Base-by-base conservation (phyloP, 2,113 vertebrate species). In the Cranoglanis bouderius region DNA sequence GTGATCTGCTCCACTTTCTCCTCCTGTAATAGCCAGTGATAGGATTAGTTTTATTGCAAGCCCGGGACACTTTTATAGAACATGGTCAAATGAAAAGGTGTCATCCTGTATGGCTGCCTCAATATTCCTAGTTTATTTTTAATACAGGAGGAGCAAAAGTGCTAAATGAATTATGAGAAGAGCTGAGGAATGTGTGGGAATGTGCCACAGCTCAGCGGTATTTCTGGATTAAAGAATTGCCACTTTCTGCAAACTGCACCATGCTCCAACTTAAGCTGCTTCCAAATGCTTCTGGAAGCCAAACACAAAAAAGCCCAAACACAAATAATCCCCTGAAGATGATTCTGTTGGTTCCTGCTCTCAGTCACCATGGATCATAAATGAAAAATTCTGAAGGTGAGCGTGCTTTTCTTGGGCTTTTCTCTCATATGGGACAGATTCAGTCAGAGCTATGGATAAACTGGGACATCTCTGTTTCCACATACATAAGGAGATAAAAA, bases 161-260 rank as follows among this genome's bases (percentile, higher is more conserved):
- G 57, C 38, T n/a, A 83, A 78, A 89, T 87, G 90, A 91, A 91
- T 88, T 89, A 90, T 88, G 67, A 87, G 38, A 65, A 65, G 21
- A 81, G 49, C 51, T 81, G 75, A 65, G n/a, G 88, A 88, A 87
- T 57, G 82, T 89, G 88, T 82, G 88, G 55, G 91, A 84, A 88
- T 8, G 53, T 51, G 67, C 57, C 84, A 85, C 85, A 88, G 40
- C 88, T 53, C 57, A 67, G 74, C 35, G 35, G 59, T 77, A 38
- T n/a, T 55, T 81, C 74, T 85, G 88, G 83, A 89, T 85, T 89
- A 85, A 75, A 80, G 57, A 40, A 78, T 89, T 46, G 12, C 46
- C 74, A 78, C 32, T 59, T 61, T 81, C 85, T 84, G 81, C 72
- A 86, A 85, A 85, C 72, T 29, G 32, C 75, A 80, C 24, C 21